A percentile compares a stretch with the other conserved stretches of the same genome.
phyloP scores from a whole-genome alignment of 2,113 vertebrate species.

The Cheilinus undulatus region DNA sequence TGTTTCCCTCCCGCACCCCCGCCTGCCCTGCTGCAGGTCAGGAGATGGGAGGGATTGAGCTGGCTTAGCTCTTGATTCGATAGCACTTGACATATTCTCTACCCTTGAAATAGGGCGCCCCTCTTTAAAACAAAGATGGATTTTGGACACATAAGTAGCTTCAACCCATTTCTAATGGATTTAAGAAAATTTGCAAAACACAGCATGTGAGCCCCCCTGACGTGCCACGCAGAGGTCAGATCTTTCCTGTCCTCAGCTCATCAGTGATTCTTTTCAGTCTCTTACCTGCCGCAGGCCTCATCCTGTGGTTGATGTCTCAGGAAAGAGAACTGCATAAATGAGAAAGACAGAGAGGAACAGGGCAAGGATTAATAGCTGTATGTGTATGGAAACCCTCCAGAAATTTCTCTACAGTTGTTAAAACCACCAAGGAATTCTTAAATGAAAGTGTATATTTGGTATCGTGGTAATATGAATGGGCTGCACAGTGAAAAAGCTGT shows the following conservation, averaged over 20 bases:
- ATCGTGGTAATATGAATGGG: no score
- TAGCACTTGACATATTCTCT: slow-evolving; percentile 46
- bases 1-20: not conserved
- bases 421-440: no score
- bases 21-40: slow-evolving; percentile 43
- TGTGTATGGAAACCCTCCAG: slow-evolving; percentile 19
- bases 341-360: slow-evolving; percentile 45
- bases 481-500: no score
- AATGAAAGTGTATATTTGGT: no score
- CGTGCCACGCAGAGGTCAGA: slow-evolving; percentile 42
- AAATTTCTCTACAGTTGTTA: no score
- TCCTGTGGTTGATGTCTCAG: slow-evolving; percentile 92
- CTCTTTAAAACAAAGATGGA: slow-evolving; percentile 40
- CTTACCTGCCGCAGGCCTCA: slow-evolving; percentile 92
- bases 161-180: not conserved
- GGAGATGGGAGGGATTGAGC: slow-evolving; percentile 57
- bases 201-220: no score
- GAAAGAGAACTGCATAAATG: slow-evolving; percentile 88
- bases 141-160: slow-evolving; percentile 1
- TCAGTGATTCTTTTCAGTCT: slow-evolving; percentile 23
- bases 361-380: slow-evolving; percentile 32
- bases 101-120: slow-evolving; percentile 25
- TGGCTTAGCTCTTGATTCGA: slow-evolving; percentile 59
- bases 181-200: no score
- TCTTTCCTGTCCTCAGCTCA: slow-evolving; percentile 6